A percentile compares a stretch with the other conserved stretches of the same genome.
Evolutionary conservation across 2,888 invertebrate species (phyloP).

Genomic region (Shargacucullia verbasci): DNA sequence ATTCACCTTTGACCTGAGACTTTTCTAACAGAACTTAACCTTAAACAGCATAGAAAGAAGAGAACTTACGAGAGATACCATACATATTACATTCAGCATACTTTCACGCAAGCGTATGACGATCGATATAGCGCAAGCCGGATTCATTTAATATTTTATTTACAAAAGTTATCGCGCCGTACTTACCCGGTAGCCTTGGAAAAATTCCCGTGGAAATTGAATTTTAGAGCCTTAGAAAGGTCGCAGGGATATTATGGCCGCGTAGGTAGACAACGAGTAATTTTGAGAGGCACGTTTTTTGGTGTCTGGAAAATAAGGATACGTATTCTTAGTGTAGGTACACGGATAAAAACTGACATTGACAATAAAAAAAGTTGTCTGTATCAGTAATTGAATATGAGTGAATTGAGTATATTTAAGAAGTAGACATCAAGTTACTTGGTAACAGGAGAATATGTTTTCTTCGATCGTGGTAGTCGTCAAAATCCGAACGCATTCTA

Average conservation of each 20-base stretch:
- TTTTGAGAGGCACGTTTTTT: conserved; percentile 17
- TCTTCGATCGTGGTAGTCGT: too few relatives aligned
- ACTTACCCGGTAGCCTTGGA: conserved; percentile 27
- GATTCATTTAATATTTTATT: conserved; percentile 60
- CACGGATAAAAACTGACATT: too few relatives aligned
- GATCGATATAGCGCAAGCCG: conserved; percentile 54
- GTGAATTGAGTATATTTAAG: too few relatives aligned
- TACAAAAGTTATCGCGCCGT: conserved; percentile 52
- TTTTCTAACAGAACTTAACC: too few relatives aligned
- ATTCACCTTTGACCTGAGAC: too few relatives aligned
- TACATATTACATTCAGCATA: conserved; percentile 31
- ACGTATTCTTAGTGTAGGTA: too few relatives aligned
- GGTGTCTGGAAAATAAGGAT: too few relatives aligned
- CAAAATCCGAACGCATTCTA: too few relatives aligned
- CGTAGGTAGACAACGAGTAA: conserved; percentile 19
- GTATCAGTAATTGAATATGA: too few relatives aligned
- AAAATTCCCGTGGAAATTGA: conserved; percentile 53
- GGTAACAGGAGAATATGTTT: too few relatives aligned
- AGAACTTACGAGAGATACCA: conserved; percentile 5
- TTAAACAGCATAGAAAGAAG: not conserved
- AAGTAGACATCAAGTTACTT: too few relatives aligned
- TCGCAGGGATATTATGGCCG: conserved; percentile 3
- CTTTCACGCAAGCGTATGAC: conserved; percentile 35
- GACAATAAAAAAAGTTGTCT: too few relatives aligned
- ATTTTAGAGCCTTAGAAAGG: conserved; percentile 43